Conservation (phyloP, 2,113 vertebrate genomes). For the Chaenocephalus aceratus region DNA sequence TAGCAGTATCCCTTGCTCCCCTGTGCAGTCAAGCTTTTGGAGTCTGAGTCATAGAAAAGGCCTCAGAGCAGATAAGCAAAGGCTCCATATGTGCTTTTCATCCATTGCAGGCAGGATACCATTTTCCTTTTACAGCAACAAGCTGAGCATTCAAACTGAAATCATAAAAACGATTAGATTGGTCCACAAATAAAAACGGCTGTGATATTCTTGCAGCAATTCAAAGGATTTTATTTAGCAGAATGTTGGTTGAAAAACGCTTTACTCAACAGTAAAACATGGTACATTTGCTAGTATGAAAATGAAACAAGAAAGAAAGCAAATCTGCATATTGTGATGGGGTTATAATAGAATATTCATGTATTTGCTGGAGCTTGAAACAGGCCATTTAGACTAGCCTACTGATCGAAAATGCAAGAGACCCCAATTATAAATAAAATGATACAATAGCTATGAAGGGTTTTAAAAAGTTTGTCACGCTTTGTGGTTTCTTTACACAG, state of each 20-base stretch:
- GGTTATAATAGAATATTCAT: not conserved
- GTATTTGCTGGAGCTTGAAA: conserved; percentile 10
- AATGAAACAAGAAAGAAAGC: no score
- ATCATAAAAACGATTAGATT: not conserved
- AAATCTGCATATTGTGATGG: not conserved
- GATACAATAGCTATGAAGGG: not conserved
- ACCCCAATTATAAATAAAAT: conserved; percentile 15
- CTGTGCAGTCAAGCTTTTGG: not conserved
- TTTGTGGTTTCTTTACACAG: not conserved
- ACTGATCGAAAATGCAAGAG: not conserved
- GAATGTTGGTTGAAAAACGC: not conserved
- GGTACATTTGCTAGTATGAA: not conserved
- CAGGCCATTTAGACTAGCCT: no score
- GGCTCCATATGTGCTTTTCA: not conserved
- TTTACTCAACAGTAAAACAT: not conserved
- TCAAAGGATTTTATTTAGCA: not conserved
- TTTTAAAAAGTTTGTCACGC: not conserved
- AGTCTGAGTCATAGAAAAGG: conserved; percentile 9
- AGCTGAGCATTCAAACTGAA: not conserved
- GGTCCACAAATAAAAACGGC: not conserved
- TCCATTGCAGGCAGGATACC: not conserved
- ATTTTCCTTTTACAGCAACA: not conserved
- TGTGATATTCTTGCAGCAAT: not conserved
- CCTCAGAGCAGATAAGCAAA: conserved; percentile 1
- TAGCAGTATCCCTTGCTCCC: not conserved